Conservation (phyloP, 2,113 vertebrate genomes). For the Gobius niger region DNA sequence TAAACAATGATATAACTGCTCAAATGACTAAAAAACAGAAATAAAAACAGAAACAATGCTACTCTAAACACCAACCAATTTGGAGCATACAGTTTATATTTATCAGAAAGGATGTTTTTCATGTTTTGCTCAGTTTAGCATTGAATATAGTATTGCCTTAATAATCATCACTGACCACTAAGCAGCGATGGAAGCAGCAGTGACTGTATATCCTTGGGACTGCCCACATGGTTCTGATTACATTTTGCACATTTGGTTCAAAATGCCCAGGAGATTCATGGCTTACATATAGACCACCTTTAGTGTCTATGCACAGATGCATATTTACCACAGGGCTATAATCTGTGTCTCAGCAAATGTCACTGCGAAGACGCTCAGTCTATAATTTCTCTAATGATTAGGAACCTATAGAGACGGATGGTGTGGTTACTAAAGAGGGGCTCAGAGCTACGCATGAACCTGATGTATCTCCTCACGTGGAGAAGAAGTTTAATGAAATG, state of each 20-base stretch:
- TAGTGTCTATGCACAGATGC: neutral
- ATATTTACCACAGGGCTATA: neutral
- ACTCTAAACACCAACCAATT: too few relatives aligned
- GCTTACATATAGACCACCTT: neutral
- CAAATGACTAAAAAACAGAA: too few relatives aligned
- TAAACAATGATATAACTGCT: too few relatives aligned
- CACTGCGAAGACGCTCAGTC: neutral
- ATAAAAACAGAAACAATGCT: too few relatives aligned
- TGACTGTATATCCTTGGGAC: neutral
- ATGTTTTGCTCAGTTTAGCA: too few relatives aligned
- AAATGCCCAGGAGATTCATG: neutral
- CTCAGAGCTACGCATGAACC: constrained; percentile 5
- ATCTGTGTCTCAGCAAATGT: neutral
- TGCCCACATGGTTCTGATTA: neutral
- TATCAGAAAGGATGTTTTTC: too few relatives aligned
- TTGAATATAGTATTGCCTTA: too few relatives aligned
- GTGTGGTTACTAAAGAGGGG: neutral
- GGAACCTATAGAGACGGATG: neutral
- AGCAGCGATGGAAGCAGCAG: too few relatives aligned
- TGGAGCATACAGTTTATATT: too few relatives aligned
- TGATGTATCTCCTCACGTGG: neutral
- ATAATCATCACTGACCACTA: too few relatives aligned
- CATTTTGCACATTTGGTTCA: neutral
- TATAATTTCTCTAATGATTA: neutral
- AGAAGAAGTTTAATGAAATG: constrained; percentile 24